Conservation (phyloP, 2,797 vertebrate genomes). For the Dallia pectoralis region DNA sequence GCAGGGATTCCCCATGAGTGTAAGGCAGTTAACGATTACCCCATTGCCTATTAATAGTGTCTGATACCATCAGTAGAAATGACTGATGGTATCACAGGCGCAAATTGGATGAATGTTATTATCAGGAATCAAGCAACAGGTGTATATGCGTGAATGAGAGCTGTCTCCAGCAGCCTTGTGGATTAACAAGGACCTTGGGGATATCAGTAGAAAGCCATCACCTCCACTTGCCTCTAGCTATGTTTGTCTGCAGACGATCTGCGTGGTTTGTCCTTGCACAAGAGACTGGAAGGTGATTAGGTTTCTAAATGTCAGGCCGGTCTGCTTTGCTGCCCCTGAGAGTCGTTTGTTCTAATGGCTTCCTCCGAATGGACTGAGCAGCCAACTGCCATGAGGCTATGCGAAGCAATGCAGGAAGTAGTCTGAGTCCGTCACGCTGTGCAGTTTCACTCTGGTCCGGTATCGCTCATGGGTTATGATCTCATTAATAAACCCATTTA, state of each 20-base stretch:
- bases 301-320: conserved; percentile 66
- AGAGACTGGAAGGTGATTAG: conserved; percentile 68
- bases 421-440: conserved; percentile 62
- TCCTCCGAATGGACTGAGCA: conserved; percentile 67
- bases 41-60: conserved; percentile 35
- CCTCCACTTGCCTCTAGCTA: conserved; percentile 12
- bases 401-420: conserved; percentile 65
- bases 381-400: conserved; percentile 53
- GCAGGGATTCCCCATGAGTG: conserved; percentile 34
- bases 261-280: conserved; percentile 70
- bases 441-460: conserved; percentile 63
- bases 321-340: conserved; percentile 73
- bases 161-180: not conserved
- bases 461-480: conserved; percentile 62
- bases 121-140: not conserved
- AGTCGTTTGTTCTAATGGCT: conserved; percentile 80
- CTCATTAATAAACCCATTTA: conserved; percentile 61
- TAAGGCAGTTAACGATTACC: conserved; percentile 50
- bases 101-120: not conserved
- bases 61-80: conserved; percentile 17
- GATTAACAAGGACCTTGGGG: not conserved
- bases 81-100: not conserved
- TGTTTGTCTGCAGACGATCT: conserved; percentile 28
- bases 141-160: conserved; percentile 17
- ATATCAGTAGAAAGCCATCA: conserved; percentile 12